Percentiles rank a stretch among this genome's conserved stretches.
phyloP scores from a whole-genome alignment of 2,113 vertebrate species.

The Melierax canorus region DNA sequence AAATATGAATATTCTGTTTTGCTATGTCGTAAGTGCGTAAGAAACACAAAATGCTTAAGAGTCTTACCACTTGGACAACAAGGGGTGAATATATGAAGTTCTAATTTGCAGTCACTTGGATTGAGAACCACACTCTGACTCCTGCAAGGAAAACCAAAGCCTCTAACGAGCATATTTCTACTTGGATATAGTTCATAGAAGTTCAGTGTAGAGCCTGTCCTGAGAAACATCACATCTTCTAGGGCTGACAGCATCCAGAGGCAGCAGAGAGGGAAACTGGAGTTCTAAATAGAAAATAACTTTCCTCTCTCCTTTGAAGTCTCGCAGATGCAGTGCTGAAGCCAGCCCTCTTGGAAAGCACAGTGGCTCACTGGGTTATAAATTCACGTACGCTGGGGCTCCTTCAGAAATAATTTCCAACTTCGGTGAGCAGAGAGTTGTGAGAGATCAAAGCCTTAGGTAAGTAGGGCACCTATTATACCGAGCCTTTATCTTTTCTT shows the following conservation, averaged over 20 bases:
- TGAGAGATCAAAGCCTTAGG: conserved; percentile 43
- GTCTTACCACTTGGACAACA: background rate
- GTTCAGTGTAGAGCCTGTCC: too few relatives aligned
- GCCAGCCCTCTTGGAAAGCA: background rate
- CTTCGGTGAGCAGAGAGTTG: background rate
- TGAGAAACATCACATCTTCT: too few relatives aligned
- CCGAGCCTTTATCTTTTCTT: background rate
- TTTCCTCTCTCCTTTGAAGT: conserved; percentile 34
- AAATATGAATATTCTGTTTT: background rate
- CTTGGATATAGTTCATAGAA: too few relatives aligned
- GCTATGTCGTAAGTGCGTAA: background rate
- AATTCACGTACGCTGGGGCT: background rate
- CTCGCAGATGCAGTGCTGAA: background rate
- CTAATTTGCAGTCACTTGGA: too few relatives aligned
- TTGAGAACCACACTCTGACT: too few relatives aligned
- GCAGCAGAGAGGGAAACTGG: background rate
- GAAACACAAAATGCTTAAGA: background rate
- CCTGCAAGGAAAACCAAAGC: too few relatives aligned
- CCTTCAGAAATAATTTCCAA: background rate
- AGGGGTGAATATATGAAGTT: too few relatives aligned
- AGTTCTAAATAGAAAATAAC: background rate
- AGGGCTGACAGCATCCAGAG: too few relatives aligned
- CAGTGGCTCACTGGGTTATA: background rate
- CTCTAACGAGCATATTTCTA: too few relatives aligned
- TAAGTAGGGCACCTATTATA: conserved; percentile 34